These are phyloP conservation scores for Malacoraja senta DNA, from an alignment of 2,797 vertebrate genomes.

Conservation along the genomic window DNA sequence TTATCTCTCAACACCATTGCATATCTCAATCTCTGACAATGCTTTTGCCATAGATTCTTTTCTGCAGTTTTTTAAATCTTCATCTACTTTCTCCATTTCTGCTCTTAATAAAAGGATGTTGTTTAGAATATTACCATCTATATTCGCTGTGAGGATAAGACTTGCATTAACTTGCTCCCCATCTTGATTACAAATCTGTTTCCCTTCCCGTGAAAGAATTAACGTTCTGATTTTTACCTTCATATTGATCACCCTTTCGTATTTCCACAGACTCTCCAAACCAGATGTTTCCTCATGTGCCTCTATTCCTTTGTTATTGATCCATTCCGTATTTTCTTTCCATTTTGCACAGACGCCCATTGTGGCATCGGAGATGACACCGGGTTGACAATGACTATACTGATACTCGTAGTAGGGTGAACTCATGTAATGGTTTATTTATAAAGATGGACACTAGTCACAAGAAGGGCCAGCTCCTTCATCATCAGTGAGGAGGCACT, in stretches of 20 bases:
- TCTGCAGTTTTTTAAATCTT: background rate
- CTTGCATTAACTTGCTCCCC: background rate
- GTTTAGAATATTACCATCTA: background rate
- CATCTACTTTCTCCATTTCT: too few species aligned
- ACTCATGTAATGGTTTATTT: too few species aligned
- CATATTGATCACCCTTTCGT: too few species aligned
- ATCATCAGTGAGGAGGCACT: too few species aligned
- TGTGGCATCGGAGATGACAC: too few species aligned
- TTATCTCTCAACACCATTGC: background rate
- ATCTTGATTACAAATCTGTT: background rate
- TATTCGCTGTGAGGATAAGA: background rate
- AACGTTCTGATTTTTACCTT: background rate
- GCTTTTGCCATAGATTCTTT: background rate
- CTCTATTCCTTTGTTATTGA: background rate
- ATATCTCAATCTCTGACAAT: background rate
- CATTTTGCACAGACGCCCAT: background rate
- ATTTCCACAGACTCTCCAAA: too few species aligned
- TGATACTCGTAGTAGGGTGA: too few species aligned
- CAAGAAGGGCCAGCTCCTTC: too few species aligned
- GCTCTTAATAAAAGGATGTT: background rate
- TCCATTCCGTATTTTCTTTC: background rate
- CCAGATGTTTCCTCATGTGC: background rate
- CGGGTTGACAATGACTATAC: too few species aligned
- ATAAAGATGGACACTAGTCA: too few species aligned
- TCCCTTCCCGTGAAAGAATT: background rate